phyloP scores from a whole-genome alignment of 2,113 vertebrate genomes.

The Nanorana parkeri region DNA sequence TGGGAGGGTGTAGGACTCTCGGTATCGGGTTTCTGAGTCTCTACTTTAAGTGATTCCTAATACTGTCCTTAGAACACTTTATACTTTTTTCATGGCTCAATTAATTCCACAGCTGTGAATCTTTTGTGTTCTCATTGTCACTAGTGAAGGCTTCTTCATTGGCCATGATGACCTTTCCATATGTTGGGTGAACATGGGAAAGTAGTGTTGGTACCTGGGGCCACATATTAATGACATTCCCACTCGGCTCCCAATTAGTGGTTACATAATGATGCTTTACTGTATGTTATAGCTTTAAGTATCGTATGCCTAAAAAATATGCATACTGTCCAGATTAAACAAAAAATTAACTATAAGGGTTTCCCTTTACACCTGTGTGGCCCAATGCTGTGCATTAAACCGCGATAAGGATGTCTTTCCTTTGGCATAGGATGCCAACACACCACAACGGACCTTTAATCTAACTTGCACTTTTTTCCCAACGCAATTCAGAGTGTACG shows the following conservation, averaged over 20 bases:
- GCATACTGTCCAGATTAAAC: too few species aligned
- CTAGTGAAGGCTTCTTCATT: neutral
- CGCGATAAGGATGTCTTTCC: too few species aligned
- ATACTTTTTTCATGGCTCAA: neutral
- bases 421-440: too few species aligned
- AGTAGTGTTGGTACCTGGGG: neutral
- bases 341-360: too few species aligned
- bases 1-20: neutral
- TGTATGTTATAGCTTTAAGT: too few species aligned
- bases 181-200: neutral
- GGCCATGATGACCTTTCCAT: neutral
- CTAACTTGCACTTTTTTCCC: too few species aligned
- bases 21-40: neutral
- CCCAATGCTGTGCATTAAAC: too few species aligned
- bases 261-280: neutral
- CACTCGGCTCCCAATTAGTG: neutral
- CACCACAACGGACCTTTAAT: too few species aligned
- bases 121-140: neutral
- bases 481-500: too few species aligned
- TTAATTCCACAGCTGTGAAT: neutral
- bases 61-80: constrained; percentile 1
- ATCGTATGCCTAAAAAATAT: too few species aligned
- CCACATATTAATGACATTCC: neutral
- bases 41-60: neutral
- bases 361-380: too few species aligned